Evolutionary conservation across 2,113 vertebrate genomes (phyloP).

Genomic region (Coptodon bakossiorum): DNA sequence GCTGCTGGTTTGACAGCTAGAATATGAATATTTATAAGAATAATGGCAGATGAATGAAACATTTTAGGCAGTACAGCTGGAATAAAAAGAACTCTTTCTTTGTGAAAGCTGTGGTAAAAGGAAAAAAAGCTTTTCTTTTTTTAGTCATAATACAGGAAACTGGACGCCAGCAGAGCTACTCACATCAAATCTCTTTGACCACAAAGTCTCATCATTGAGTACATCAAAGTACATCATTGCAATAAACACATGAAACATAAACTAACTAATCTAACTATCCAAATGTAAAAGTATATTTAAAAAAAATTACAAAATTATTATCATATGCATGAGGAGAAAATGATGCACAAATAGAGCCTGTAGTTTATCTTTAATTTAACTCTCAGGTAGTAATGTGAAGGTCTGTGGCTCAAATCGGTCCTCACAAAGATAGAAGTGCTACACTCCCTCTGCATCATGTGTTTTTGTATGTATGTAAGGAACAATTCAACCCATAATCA

Average conservation of each 20-base stretch:
- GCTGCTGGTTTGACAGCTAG: neutral
- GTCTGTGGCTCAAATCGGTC: neutral
- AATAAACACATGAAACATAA: neutral
- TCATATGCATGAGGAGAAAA: fast-evolving
- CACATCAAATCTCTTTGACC: neutral
- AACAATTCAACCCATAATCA: neutral
- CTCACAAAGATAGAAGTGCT: neutral
- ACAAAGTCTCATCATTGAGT: neutral
- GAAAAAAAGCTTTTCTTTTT: fast-evolving
- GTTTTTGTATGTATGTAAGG: neutral
- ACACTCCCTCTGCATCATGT: fast-evolving
- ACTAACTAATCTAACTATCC: neutral
- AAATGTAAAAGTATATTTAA: neutral
- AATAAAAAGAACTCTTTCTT: fast-evolving
- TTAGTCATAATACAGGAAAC: neutral
- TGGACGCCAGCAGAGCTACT: neutral
- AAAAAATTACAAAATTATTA: neutral
- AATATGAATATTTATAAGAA: neutral
- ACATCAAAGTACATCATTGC: neutral
- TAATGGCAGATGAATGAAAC: neutral
- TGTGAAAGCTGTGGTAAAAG: fast-evolving
- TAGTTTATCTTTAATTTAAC: neutral
- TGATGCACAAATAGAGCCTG: neutral
- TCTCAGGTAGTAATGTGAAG: neutral
- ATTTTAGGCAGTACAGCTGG: neutral